Evolutionary conservation across 2,113 vertebrate genomes (phyloP).

Genomic region (Alligator sinensis): DNA sequence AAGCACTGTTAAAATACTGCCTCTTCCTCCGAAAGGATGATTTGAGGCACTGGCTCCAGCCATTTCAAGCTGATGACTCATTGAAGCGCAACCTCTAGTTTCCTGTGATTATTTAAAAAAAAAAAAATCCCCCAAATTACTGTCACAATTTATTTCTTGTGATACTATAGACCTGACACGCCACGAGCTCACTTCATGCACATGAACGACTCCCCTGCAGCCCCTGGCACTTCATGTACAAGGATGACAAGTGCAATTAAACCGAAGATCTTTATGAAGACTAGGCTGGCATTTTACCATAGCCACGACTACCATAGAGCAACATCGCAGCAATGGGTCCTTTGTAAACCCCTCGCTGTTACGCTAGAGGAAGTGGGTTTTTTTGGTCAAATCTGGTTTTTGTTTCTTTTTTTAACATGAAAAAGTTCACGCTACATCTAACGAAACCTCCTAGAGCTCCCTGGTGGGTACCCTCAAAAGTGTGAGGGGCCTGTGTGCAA

Average conservation of each 20-base stretch:
- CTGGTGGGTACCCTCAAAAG: too few species aligned
- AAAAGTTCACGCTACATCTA: too few species aligned
- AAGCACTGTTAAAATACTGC: background rate
- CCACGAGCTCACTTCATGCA: background rate
- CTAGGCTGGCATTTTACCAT: background rate
- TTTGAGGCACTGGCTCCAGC: constrained; percentile 22
- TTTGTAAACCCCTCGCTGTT: background rate
- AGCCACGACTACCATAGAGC: background rate
- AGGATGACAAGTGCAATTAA: background rate
- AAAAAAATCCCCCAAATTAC: background rate
- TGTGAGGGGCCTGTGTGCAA: too few species aligned
- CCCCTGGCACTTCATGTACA: background rate
- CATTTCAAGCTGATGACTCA: constrained; percentile 3
- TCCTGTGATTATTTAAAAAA: constrained; percentile 3
- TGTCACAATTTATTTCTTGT: background rate
- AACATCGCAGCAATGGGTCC: background rate
- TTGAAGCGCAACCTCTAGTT: background rate
- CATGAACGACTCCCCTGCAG: background rate
- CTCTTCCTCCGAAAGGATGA: constrained; percentile 29
- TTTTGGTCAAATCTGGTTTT: too few species aligned
- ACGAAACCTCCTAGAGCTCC: too few species aligned
- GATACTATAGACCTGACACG: background rate
- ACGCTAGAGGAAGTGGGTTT: background rate
- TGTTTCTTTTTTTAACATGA: too few species aligned
- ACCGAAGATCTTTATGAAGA: background rate